Evolutionary conservation across 2,888 invertebrate genomes (phyloP).

Genomic region (Meandrusa payeni): DNA sequence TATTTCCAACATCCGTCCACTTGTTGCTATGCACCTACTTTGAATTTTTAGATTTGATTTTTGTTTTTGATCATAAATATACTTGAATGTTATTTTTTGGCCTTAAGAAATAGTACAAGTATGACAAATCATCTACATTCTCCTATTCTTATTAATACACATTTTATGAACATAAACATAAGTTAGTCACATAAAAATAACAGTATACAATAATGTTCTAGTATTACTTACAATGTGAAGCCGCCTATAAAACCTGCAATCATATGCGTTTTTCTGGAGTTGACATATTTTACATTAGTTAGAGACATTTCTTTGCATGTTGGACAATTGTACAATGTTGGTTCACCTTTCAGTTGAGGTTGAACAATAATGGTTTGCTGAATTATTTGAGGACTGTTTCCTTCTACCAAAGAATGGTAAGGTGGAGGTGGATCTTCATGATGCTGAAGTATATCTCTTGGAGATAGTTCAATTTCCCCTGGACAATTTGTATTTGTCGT

Average conservation of each 20-base stretch:
- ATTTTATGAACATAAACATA: too few relatives aligned
- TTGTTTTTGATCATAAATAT: too few relatives aligned
- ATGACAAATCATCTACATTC: too few relatives aligned
- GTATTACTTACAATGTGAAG: slow-evolving; percentile 63
- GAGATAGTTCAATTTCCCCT: slow-evolving; percentile 35
- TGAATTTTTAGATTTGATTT: too few relatives aligned
- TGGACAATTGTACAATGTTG: slow-evolving; percentile 53
- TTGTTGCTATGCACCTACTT: too few relatives aligned
- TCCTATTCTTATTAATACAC: too few relatives aligned
- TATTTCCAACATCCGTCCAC: too few relatives aligned
- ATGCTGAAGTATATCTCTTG: slow-evolving; percentile 35
- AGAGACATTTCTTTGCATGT: slow-evolving; percentile 52
- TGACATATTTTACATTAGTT: slow-evolving; percentile 60
- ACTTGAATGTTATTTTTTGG: too few relatives aligned
- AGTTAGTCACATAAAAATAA: too few relatives aligned
- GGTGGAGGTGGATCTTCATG: slow-evolving; percentile 59
- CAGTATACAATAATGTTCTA: too few relatives aligned
- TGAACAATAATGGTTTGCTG: slow-evolving; percentile 55
- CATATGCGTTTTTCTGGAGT: slow-evolving; percentile 63
- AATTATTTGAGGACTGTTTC: slow-evolving; percentile 40
- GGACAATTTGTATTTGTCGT: slow-evolving; percentile 24
- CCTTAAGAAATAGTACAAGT: too few relatives aligned
- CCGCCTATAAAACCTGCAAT: slow-evolving; percentile 69
- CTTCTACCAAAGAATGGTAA: slow-evolving; percentile 40
- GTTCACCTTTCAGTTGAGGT: slow-evolving; percentile 45